phyloP scores from a whole-genome alignment of 2,888 invertebrate genomes.

The Ceramica pisi region DNA sequence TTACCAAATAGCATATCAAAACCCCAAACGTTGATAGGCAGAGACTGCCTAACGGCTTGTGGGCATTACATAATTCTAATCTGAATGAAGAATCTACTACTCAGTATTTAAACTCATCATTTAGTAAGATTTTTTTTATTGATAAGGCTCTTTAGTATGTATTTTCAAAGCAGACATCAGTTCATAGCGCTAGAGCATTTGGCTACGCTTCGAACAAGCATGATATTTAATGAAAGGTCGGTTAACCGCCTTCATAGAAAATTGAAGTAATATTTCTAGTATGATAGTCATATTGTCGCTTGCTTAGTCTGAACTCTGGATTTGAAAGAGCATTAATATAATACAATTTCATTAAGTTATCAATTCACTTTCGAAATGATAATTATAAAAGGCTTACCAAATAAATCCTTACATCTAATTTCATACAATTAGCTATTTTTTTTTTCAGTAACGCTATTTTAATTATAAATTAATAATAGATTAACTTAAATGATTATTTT shows the following conservation, averaged over 20 bases:
- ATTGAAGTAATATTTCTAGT: not conserved
- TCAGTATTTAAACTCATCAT: not conserved
- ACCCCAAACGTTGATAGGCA: no score
- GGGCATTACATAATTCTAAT: not conserved
- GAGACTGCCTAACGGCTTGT: no score
- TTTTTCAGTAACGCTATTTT: not conserved
- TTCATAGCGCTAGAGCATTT: no score
- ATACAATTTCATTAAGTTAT: conserved; percentile 28
- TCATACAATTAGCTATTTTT: conserved; percentile 4
- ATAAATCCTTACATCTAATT: conserved; percentile 22
- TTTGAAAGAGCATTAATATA: conserved; percentile 38
- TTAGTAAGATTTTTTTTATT: no score
- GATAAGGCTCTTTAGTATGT: conserved; percentile 25
- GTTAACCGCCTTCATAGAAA: not conserved
- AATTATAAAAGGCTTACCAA: conserved; percentile 15
- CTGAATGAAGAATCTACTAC: not conserved
- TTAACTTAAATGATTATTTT: conserved; percentile 1
- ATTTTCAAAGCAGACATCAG: conserved; percentile 39
- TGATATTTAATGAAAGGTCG: not conserved
- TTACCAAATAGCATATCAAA: no score
- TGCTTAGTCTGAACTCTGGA: not conserved
- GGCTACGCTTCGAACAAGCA: not conserved
- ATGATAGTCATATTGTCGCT: conserved; percentile 2
- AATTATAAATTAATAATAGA: not conserved
- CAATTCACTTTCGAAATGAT: conserved; percentile 34